A percentile compares a stretch with the other conserved stretches of the same genome.
These are phyloP conservation scores for Microcebus lehilahytsara DNA, from an alignment of 2,113 vertebrate species.

Conservation along the genomic window DNA sequence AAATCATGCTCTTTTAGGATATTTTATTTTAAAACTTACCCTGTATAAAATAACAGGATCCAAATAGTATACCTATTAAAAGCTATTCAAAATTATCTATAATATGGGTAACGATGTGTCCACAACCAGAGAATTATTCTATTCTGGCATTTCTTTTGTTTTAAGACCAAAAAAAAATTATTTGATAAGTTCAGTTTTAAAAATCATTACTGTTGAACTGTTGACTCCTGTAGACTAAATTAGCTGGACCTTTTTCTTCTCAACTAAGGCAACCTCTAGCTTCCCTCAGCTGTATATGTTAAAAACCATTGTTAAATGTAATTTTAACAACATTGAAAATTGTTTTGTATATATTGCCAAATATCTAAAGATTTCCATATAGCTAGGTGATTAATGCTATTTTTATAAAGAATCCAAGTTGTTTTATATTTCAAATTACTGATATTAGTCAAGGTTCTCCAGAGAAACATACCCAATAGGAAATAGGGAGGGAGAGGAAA, in stretches of 20 bases:
- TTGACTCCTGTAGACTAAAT: not conserved
- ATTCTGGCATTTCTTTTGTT: not conserved
- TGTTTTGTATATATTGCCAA: not conserved
- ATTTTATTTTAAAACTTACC: conserved; percentile 3
- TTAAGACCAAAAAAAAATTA: not conserved
- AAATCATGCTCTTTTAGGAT: not conserved
- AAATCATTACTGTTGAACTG: not conserved
- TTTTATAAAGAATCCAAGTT: not conserved
- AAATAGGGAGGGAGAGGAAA: too few species aligned
- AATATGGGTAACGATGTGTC: not conserved
- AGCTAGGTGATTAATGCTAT: not conserved
- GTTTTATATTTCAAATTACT: not conserved
- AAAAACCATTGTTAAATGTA: not conserved
- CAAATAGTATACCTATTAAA: not conserved
- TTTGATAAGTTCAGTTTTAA: conserved; percentile 20
- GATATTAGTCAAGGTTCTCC: not conserved
- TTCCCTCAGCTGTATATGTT: not conserved
- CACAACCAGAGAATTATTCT: not conserved
- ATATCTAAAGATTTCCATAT: not conserved
- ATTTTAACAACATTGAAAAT: not conserved
- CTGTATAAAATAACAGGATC: not conserved
- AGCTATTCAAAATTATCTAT: not conserved
- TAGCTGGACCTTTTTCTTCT: conserved; percentile 7
- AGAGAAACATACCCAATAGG: not conserved
- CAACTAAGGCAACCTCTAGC: not conserved